Percentiles rank a stretch among this genome's conserved stretches.
phyloP scores from a whole-genome alignment of 1,140 invertebrate species.

The Heliconius hewitsoni region DNA sequence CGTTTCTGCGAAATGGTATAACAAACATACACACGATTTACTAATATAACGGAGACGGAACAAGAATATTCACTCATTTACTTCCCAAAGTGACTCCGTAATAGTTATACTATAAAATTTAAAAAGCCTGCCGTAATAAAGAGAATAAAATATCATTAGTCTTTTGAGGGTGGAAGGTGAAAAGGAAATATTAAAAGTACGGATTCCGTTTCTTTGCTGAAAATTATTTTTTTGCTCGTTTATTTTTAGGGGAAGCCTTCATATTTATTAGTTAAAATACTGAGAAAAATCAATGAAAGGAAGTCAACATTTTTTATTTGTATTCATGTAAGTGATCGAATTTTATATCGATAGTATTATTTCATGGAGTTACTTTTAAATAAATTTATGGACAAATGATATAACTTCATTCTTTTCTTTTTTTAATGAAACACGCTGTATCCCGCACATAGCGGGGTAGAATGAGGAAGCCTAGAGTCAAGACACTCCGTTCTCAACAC shows the following conservation, averaged over 20 bases:
- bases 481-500: too few species aligned
- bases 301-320: background rate
- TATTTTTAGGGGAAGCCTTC: background rate
- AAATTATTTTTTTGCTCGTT: background rate
- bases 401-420: too few species aligned
- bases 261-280: background rate
- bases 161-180: slow-evolving; percentile 17
- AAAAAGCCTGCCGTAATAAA: slow-evolving; percentile 21
- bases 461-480: too few species aligned
- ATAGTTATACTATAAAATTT: slow-evolving; percentile 25
- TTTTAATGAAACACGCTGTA: too few species aligned
- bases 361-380: too few species aligned
- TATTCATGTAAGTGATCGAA: background rate
- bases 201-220: background rate
- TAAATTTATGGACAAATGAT: too few species aligned
- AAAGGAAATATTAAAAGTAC: background rate
- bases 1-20: background rate
- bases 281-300: background rate
- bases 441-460: too few species aligned
- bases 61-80: slow-evolving; percentile 25
- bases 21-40: slow-evolving; percentile 21
- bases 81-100: background rate
- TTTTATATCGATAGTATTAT: too few species aligned
- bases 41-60: slow-evolving; percentile 18
- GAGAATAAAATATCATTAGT: slow-evolving; percentile 24